These are phyloP conservation scores for Dicaeum eximium DNA, from an alignment of 2,113 vertebrate species.

Conservation along the genomic window DNA sequence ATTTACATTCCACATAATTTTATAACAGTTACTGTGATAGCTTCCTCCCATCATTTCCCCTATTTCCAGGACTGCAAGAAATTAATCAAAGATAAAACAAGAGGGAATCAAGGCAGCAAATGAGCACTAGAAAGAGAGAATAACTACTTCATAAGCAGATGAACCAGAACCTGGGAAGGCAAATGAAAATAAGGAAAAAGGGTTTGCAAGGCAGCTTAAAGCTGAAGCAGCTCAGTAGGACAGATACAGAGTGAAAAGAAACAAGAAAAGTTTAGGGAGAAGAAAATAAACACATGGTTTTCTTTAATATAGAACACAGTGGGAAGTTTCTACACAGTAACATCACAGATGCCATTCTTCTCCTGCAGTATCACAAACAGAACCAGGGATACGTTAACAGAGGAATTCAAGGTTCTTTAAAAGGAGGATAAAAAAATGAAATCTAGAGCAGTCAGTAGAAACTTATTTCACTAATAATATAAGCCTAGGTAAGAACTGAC, in stretches of 20 bases:
- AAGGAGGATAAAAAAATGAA: background rate
- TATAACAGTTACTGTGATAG: background rate
- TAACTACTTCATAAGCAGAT: background rate
- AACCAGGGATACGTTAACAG: background rate
- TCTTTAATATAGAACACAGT: background rate
- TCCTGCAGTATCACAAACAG: background rate
- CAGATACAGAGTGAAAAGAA: background rate
- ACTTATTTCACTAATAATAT: background rate
- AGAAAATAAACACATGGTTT: background rate
- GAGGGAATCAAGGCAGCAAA: background rate
- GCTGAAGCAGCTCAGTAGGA: background rate
- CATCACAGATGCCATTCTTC: background rate
- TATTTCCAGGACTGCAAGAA: background rate
- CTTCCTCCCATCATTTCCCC: background rate
- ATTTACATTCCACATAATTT: background rate
- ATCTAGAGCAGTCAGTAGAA: background rate
- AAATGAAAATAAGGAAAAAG: background rate
- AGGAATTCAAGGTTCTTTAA: background rate
- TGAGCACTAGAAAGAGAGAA: background rate
- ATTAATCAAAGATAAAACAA: background rate
- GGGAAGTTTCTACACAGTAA: background rate
- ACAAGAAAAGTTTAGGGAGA: background rate
- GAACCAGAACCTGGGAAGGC: background rate
- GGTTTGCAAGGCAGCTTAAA: background rate
- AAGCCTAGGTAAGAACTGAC: background rate